Conservation (phyloP, 2,888 invertebrate species). For the Amiota minor region DNA sequence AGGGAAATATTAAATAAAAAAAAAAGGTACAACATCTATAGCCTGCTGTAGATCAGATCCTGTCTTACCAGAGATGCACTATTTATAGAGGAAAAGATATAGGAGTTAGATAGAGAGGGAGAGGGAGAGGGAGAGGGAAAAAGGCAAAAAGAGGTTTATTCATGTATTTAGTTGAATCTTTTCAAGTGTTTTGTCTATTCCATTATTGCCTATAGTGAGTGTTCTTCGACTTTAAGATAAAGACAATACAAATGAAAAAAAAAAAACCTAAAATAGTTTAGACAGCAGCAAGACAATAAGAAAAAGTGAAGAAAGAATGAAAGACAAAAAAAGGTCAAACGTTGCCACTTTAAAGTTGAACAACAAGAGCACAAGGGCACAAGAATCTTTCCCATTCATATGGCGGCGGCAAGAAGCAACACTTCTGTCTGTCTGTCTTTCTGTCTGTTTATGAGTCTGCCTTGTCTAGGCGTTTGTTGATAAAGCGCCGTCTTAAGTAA, state of each 20-base stretch:
- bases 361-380: neutral
- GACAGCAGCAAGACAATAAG: neutral
- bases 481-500: neutral
- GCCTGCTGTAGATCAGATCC: no score
- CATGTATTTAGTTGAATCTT: neutral
- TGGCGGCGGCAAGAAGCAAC: neutral
- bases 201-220: constrained; percentile 20
- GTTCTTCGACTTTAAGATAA: constrained; percentile 13
- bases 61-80: neutral
- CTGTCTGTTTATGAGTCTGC: neutral
- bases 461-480: neutral
- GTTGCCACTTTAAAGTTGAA: constrained; percentile 58
- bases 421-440: neutral
- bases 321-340: constrained; percentile 59
- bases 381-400: neutral
- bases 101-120: neutral
- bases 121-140: no score
- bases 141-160: no score
- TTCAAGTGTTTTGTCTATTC: constrained; percentile 21
- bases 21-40: neutral
- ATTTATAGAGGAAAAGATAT: neutral
- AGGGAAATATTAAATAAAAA: neutral
- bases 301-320: neutral
- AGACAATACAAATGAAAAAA: neutral
- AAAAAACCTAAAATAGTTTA: neutral